Conservation (phyloP, 2,888 invertebrate genomes). For the Epinotia ramella region DNA sequence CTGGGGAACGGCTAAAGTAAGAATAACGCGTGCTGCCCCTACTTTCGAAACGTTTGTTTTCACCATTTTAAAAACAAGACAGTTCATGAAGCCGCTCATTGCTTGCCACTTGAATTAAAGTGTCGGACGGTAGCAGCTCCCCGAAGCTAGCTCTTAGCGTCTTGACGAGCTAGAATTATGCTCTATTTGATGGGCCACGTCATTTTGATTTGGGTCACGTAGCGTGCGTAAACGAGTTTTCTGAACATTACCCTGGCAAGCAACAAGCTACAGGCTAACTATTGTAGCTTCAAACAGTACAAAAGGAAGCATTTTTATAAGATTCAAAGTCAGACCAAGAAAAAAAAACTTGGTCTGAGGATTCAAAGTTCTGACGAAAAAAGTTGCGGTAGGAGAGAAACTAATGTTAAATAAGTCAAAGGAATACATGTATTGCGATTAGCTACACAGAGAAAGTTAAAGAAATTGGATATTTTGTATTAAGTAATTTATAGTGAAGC, state of each 20-base stretch:
- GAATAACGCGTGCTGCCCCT: neutral
- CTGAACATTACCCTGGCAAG: conserved; percentile 10
- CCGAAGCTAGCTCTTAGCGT: conserved; percentile 68
- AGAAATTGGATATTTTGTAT: neutral
- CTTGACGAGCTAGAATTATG: conserved; percentile 67
- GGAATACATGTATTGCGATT: no score
- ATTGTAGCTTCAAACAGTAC: neutral
- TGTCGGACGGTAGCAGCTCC: conserved; percentile 70
- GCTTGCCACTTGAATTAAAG: conserved; percentile 46
- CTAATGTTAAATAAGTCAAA: no score
- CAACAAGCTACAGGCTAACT: neutral
- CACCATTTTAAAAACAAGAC: neutral
- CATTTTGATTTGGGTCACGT: conserved; percentile 40
- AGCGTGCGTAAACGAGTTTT: conserved; percentile 21
- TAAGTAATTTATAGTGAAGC: neutral
- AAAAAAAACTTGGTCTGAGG: no score
- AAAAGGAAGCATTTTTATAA: neutral
- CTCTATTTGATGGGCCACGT: conserved; percentile 64
- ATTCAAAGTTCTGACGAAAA: no score
- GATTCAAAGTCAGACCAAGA: no score
- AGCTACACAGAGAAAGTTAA: no score
- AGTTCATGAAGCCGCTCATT: conserved; percentile 37
- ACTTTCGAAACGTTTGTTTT: neutral
- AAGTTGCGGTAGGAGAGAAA: no score
- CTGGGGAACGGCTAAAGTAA: neutral